Evolutionary conservation across 2,113 vertebrate genomes (phyloP), one percentile per base, ranked within the genome.

Genomic region (Mastomys coucha): DNA sequence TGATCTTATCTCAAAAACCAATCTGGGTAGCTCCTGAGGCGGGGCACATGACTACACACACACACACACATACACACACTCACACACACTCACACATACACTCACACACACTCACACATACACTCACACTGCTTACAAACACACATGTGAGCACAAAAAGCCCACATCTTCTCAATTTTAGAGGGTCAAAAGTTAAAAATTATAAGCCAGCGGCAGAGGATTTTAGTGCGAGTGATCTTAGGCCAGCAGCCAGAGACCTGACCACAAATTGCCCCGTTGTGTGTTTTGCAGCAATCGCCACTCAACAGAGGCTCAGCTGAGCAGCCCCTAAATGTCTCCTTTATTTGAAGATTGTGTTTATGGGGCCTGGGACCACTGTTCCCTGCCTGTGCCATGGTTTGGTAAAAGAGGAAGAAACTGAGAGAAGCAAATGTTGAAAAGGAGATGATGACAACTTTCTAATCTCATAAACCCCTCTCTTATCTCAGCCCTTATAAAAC

Each of bases 261-360:
- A 77, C 28, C 87, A 94, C 96, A 93, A 91, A 92, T 20, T 20
- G 65, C 90, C 60, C 91, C 78, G 97, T 91, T 70, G 0, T 0
- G 77, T 82, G 49, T 58, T 88, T 77, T 8, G 82, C 81, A 94
- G 73, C 7, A 2, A 80, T 63, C 51, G 28, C 91, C 92, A 95
- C 78, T 94, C 94, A 94, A 39, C 14, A 56, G 69, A 39, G 39
- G n/a, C 91, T 96, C 77, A 11, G 14, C 89, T 28, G 65, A 77
- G 56, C 69, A 91, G 90, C 86, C 72, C 91, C 92, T 96, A 89
- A 98, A 96, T 4, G 91, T 96, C 72, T 86, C 82, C 85, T 97
- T 97, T 97, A 96, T 97, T 96, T 96, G 95, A 94, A 95, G 72
- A 93, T 82, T 0, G 77, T 95, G 95, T 98, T 97, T 97, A 97